Evolutionary conservation across 2,888 invertebrate species (phyloP).

Genomic region (Cynaeus angustus): DNA sequence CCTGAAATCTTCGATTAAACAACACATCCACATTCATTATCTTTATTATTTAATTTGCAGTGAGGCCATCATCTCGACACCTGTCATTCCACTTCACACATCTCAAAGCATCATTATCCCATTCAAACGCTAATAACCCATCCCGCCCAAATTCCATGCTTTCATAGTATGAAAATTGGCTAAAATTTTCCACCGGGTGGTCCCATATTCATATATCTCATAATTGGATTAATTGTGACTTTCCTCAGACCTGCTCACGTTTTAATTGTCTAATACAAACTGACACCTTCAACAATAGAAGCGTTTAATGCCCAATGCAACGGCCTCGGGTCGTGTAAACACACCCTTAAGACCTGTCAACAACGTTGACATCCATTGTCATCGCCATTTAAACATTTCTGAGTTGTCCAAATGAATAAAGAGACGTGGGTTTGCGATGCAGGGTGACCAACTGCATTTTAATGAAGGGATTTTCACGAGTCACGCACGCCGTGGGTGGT

Average conservation of each 20-base stretch:
- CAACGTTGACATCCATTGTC: conserved; percentile 65
- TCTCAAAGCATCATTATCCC: conserved; percentile 3
- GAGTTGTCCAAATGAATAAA: conserved; percentile 40
- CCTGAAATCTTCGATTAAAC: not conserved
- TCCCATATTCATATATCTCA: conserved; percentile 23
- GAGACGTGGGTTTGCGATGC: conserved; percentile 16
- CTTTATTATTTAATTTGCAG: conserved; percentile 1
- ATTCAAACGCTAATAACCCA: conserved; percentile 18
- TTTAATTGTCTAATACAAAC: conserved; percentile 40
- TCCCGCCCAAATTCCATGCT: conserved; percentile 33
- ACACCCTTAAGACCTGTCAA: conserved; percentile 66
- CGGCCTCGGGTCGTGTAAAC: conserved; percentile 64
- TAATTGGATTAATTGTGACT: conserved; percentile 45
- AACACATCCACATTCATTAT: not conserved
- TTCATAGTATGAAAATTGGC: conserved; percentile 25
- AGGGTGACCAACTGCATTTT: conserved; percentile 28
- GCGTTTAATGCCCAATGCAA: conserved; percentile 63
- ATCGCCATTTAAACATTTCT: conserved; percentile 56
- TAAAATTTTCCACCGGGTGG: conserved; percentile 36
- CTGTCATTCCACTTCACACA: conserved; percentile 29
- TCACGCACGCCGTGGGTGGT: conserved; percentile 63
- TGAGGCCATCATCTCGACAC: conserved; percentile 12
- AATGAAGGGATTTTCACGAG: conserved; percentile 55
- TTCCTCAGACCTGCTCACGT: conserved; percentile 40
- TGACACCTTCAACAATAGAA: conserved; percentile 60